Evolutionary conservation across 2,888 invertebrate species (phyloP).

Genomic region (Melieria crassipennis): DNA sequence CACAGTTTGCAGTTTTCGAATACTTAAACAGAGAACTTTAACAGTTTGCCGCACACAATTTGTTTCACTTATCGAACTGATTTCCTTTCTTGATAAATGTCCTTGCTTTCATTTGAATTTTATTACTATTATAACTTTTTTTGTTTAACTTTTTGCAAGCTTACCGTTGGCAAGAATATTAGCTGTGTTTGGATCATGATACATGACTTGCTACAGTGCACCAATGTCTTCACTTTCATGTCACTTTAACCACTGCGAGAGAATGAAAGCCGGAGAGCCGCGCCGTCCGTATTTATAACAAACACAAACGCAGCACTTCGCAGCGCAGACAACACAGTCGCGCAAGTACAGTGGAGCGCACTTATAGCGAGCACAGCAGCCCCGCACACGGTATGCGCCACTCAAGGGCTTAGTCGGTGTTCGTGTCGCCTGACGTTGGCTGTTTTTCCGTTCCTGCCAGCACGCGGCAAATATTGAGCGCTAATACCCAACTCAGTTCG

Average conservation of each 20-base stretch:
- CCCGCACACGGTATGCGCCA: no score
- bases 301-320: constrained; percentile 17
- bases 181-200: constrained; percentile 67
- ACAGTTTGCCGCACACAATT: no score
- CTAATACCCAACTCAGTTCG: no score
- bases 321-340: no score
- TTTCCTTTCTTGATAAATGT: not conserved
- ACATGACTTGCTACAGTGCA: constrained; percentile 66
- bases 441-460: no score
- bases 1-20: not conserved
- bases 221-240: constrained; percentile 67
- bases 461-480: no score
- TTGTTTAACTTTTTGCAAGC: constrained; percentile 42
- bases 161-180: constrained; percentile 65
- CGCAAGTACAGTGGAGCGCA: no score
- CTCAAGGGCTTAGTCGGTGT: no score
- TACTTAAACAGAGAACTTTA: not conserved
- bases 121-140: not conserved
- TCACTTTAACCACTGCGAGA: constrained; percentile 67
- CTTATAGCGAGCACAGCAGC: no score
- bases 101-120: constrained; percentile 12
- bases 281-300: constrained; percentile 61
- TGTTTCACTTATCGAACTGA: constrained; percentile 1
- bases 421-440: no score
- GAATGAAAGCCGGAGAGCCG: constrained; percentile 61